Base-by-base conservation (phyloP, 2,113 vertebrate species). In the Hippocampus abdominalis region DNA sequence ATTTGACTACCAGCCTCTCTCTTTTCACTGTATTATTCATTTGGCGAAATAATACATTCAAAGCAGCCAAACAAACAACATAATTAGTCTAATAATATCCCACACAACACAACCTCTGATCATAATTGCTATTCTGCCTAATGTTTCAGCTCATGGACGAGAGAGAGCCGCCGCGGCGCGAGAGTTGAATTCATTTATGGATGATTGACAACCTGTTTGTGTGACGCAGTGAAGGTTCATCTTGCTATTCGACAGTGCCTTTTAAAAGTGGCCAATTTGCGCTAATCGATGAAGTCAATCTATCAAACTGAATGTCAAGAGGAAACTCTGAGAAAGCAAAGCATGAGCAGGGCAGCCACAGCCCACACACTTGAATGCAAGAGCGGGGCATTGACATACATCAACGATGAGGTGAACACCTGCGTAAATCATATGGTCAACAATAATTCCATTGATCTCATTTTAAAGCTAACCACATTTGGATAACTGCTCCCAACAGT, bases 11-110 rank as follows among this genome's bases (percentile, higher is more conserved):
- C 62, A 62, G 53, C 68, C 59, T 74, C 60, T 64, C 63, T 69
- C 74, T 76, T 78, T 15, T 63, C 29, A 11, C 83, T 76, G 40
- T 57, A 72, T 81, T 60, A 86, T 84, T 86, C 75, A 86, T 59
- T 11, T 16, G n/a, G 66, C 7, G 59, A 69, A 51, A 74, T 77
- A 64, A 85, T 75, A 71, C 73, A 73, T 83, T 77, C 74, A 71
- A 53, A 81, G 71, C 16, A 61, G 71, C 64, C 60, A 87, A 81
- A 86, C 74, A 71, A 81, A 84, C 74, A 72, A 67, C 71, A 77
- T 83, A 72, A 86, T 87, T 78, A 83, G 48, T 70, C 68, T 69
- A 46, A 76, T 81, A 68, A 78, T 73, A 68, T 8, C 68, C 59
- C 81, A 69, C 68, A 54, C 56, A 40, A 72, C 54, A 73, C 36